phyloP scores from a whole-genome alignment of 2,797 vertebrate genomes.

The Clarias laeviceps region DNA sequence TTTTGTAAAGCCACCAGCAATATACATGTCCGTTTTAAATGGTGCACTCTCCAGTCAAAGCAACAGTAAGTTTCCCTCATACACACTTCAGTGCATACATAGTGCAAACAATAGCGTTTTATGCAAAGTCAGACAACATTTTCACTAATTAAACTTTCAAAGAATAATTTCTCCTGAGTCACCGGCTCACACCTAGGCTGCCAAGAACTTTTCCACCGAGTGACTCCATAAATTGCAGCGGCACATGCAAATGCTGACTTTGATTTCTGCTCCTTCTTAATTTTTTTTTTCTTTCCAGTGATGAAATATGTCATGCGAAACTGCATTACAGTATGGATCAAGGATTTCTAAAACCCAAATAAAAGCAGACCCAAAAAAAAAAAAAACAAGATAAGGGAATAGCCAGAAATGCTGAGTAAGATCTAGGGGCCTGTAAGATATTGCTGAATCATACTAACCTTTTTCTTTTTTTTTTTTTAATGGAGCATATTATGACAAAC shows the following conservation, averaged over 20 bases:
- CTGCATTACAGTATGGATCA: neutral
- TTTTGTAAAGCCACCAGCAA: neutral
- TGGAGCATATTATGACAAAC: conserved; percentile 3
- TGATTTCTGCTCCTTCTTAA: neutral
- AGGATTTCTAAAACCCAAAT: neutral
- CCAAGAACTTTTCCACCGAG: conserved; percentile 9
- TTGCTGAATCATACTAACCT: conserved; percentile 27
- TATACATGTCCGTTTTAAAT: neutral
- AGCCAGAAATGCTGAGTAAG: conserved; percentile 29
- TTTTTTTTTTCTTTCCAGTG: conserved; percentile 20
- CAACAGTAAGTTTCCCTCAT: neutral
- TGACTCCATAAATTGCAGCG: neutral
- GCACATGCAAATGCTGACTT: neutral
- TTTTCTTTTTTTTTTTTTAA: neutral
- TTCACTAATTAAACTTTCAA: neutral
- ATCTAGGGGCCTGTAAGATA: conserved; percentile 8
- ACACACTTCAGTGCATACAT: neutral
- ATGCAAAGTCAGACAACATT: neutral
- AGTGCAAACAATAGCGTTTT: neutral
- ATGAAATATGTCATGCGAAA: neutral
- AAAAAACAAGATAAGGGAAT: neutral
- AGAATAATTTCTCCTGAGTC: neutral
- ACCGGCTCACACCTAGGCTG: neutral
- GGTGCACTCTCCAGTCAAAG: neutral
- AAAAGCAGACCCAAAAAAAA: neutral